Percentiles rank a stretch among this genome's conserved stretches.
These are phyloP conservation scores for Psococerastis gibbosa DNA, from an alignment of 2,888 invertebrate species.

Conservation along the genomic window DNA sequence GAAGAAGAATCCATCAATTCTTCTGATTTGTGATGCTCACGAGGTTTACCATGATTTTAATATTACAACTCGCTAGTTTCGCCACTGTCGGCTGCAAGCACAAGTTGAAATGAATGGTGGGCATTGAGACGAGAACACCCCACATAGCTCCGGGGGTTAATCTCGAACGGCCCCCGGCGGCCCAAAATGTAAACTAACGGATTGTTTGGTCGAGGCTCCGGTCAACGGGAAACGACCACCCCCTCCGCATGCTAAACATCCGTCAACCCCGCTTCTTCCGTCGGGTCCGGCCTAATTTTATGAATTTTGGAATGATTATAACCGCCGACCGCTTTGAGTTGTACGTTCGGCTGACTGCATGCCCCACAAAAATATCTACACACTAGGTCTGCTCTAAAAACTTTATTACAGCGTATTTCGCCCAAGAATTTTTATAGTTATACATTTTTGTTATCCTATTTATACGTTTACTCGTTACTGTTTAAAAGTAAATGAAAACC, in stretches of 20 bases:
- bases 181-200: slow-evolving; percentile 10
- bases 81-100: background rate
- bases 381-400: too few relatives aligned
- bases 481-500: too few relatives aligned
- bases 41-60: too few relatives aligned
- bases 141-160: slow-evolving; percentile 3
- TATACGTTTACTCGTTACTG: too few relatives aligned
- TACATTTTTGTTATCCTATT: too few relatives aligned
- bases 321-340: background rate
- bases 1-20: too few relatives aligned
- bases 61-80: too few relatives aligned
- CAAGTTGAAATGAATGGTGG: background rate
- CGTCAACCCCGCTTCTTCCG: too few relatives aligned
- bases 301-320: background rate
- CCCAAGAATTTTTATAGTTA: too few relatives aligned
- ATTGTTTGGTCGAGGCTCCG: slow-evolving; percentile 8
- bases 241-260: too few relatives aligned
- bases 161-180: slow-evolving; percentile 8
- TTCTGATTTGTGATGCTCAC: too few relatives aligned
- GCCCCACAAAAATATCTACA: background rate
- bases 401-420: too few relatives aligned
- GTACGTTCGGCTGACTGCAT: background rate
- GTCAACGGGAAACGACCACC: background rate
- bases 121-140: background rate
- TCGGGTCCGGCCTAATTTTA: background rate